Evolutionary conservation across 2,113 vertebrate species (phyloP), one percentile per base, ranked within the genome.

Genomic region (Otis tarda): DNA sequence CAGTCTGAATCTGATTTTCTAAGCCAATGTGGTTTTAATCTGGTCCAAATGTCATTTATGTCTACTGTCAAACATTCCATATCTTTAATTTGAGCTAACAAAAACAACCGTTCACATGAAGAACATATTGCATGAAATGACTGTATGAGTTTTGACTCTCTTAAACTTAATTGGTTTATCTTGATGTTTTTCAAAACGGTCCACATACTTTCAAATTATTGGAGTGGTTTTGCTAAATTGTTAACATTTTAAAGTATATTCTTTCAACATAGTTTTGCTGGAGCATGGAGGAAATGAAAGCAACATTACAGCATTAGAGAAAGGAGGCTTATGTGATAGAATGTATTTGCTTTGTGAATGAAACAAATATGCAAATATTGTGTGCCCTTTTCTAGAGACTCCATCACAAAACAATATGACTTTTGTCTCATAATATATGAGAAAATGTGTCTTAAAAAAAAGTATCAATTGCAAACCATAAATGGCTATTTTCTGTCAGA

Each of bases 61-160:
- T 59, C 35, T 79, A 14, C 53, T 89, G 77, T 87, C 73, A 94
- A 83, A 87, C 33, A 71, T 84, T 71, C 60, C 49, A 37, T 82
- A 87, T 87, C 69, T 92, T 95, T 91, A 94, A 87, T 64, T 28
- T 55, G 30, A 94, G 35, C 43, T 87, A 84, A 84, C 92, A 53
- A 75, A 87, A 92, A 63, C 47, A 92, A 43, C 11, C 8, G 60
- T 41, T 83, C 69, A 78, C 56, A 82, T 69, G 57, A 91, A 71
- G 43, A 89, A 59, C 68, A 55, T 56, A 78, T 19, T 69, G 39
- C 41, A 79, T 55, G 5, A 93, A 90, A 83, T 80, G 2, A 52
- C 30, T 71, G 9, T 12, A 60, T n/a, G 35, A 17, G 10, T 13
- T 94, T 86, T 79, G 33, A 83, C 52, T 90, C 18, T 74, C 45